Percentiles rank a stretch among this genome's conserved stretches.
These are phyloP conservation scores for Bungarus multicinctus DNA, from an alignment of 2,113 vertebrate genomes.

Conservation along the genomic window DNA sequence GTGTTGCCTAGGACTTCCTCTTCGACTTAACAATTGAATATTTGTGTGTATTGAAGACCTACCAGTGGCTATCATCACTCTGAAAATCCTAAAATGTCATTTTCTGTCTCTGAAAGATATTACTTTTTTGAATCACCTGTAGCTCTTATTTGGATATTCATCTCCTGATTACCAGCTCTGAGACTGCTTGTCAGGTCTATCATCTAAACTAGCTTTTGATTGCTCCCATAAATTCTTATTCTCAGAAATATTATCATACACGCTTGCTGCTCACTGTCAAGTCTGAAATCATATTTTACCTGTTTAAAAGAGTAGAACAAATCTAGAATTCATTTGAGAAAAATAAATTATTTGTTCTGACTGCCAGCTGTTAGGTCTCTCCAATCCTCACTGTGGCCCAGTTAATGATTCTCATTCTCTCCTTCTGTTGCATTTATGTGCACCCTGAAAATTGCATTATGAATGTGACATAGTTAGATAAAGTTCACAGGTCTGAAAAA, in stretches of 20 bases:
- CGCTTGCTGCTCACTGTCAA: constrained; percentile 18
- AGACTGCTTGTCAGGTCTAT: neutral
- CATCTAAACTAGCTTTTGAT: neutral
- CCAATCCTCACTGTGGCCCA: constrained; percentile 1
- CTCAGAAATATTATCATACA: fast-evolving
- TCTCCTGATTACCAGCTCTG: neutral
- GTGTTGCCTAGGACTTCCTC: neutral
- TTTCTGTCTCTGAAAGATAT: neutral
- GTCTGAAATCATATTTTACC: constrained; percentile 1
- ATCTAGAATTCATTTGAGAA: neutral
- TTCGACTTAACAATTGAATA: neutral
- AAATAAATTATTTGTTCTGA: neutral
- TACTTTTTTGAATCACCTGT: fast-evolving
- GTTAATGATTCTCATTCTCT: neutral
- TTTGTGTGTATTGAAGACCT: neutral
- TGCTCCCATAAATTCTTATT: constrained; percentile 7
- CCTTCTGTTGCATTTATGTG: neutral
- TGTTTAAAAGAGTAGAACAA: neutral
- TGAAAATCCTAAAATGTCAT: neutral
- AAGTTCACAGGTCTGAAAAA: neutral
- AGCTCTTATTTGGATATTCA: neutral
- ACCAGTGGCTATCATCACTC: neutral
- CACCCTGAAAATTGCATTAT: neutral
- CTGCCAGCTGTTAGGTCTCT: neutral
- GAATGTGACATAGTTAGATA: neutral